phyloP scores from a whole-genome alignment of 2,797 vertebrate genomes.

The Lateolabrax maculatus region DNA sequence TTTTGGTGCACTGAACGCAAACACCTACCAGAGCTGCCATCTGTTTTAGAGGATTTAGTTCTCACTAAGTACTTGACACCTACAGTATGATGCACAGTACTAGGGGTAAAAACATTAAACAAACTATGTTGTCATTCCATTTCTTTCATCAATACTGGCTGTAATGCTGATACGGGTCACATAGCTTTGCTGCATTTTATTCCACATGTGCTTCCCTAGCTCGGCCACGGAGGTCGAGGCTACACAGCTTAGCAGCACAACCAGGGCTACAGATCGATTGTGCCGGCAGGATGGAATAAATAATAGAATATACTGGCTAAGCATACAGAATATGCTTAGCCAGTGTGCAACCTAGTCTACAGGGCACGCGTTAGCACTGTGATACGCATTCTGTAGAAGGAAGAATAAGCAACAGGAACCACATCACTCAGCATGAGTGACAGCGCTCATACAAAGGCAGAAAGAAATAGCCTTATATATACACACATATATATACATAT shows the following conservation, averaged over 20 bases:
- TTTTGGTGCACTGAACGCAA: constrained; percentile 32
- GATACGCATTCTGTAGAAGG: constrained; percentile 72
- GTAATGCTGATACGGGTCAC: neutral
- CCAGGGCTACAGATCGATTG: too few relatives aligned
- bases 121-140: neutral
- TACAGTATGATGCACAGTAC: constrained; percentile 13
- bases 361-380: too few relatives aligned
- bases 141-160: constrained; percentile 6
- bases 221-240: too few relatives aligned
- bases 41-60: constrained; percentile 25
- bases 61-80: constrained; percentile 19
- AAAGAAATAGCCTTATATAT: too few relatives aligned
- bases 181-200: neutral
- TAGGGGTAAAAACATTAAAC: neutral
- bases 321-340: too few relatives aligned
- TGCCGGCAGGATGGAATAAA: too few relatives aligned
- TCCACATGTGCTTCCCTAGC: too few relatives aligned
- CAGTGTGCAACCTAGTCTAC: too few relatives aligned
- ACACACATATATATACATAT: too few relatives aligned
- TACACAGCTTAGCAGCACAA: too few relatives aligned
- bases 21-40: constrained; percentile 41
- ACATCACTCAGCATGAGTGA: constrained; percentile 2
- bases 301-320: too few relatives aligned
- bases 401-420: constrained; percentile 21
- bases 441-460: too few relatives aligned